Base-by-base conservation (phyloP, 2,797 vertebrate species). In the Falco cherrug region DNA sequence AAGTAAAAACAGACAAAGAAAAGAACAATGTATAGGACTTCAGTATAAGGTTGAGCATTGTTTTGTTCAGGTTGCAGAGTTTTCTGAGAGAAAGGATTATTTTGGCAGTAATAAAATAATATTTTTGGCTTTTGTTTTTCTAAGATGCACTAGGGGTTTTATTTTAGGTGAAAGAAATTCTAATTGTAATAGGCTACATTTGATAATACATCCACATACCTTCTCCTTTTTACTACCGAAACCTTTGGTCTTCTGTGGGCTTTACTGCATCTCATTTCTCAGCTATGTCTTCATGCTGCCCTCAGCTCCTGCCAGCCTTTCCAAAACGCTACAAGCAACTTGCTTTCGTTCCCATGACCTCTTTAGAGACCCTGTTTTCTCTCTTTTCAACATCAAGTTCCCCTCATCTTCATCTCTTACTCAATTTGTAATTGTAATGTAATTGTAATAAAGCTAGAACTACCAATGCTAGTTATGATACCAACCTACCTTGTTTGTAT, bases 401-500 rank as follows among this genome's bases (percentile, higher is more conserved):
- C 79, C 31, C 64, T 71, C 43, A 69, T 24, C 43, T 47, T 85
- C 54, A 5, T 16, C 53, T 41, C 51, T 85, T 71, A 43, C 43
- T 73, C 67, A 57, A 29, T n/a, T 37, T 77, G 89, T 37, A 37
- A 10, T 37, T 37, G 37, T 37, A 37, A 37, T 37, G 37, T 37
- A 37, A 37, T 13, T 43, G 29, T 11, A 51, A 63, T 19, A 89
- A 69, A 19, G 28, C 50, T 0, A 64, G 41, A 85, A 57, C 43
- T 43, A 35, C 22, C 37, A 31, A 48, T 5, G 10, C 9, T 29
- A 70, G 5, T 65, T 57, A 29, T 22, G 45, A 39, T 4, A 29
- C 37, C 51, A 81, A 75, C 51, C 56, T 92, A 99, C 99, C 99
- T 99, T 99, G 98, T 99, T 99, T 61, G 99, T 99, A 83, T 98